Evolutionary conservation across 2,797 vertebrate genomes (phyloP).

Genomic region (Acanthopagrus latus): DNA sequence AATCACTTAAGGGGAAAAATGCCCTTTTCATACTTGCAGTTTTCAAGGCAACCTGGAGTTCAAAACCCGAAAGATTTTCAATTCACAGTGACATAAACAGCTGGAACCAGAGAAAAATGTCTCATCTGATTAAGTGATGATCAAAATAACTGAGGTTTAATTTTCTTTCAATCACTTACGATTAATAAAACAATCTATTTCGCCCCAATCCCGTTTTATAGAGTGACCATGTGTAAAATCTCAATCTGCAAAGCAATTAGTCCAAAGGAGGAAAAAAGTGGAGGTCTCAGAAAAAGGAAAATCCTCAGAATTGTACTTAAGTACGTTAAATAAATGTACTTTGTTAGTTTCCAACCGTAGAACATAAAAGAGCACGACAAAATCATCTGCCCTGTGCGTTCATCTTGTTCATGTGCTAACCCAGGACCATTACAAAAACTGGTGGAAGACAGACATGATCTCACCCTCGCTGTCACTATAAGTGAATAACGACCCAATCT

Average conservation of each 20-base stretch:
- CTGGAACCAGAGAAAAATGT: background rate
- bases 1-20: background rate
- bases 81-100: background rate
- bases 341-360: background rate
- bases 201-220: background rate
- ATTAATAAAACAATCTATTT: background rate
- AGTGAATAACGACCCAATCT: conserved; percentile 27
- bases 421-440: background rate
- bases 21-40: background rate
- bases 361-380: background rate
- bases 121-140: background rate
- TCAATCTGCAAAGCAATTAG: no score
- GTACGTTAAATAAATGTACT: background rate
- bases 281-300: background rate
- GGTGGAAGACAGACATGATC: conserved; percentile 51
- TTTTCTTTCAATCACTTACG: background rate
- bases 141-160: background rate
- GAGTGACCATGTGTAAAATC: background rate
- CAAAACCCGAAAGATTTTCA: background rate
- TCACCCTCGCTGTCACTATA: conserved; percentile 53
- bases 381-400: background rate
- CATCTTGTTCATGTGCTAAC: background rate
- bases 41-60: background rate
- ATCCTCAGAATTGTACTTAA: background rate
- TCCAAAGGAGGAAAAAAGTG: no score